phyloP scores from a whole-genome alignment of 1,140 invertebrate species.

The Saccostrea cuccullata region DNA sequence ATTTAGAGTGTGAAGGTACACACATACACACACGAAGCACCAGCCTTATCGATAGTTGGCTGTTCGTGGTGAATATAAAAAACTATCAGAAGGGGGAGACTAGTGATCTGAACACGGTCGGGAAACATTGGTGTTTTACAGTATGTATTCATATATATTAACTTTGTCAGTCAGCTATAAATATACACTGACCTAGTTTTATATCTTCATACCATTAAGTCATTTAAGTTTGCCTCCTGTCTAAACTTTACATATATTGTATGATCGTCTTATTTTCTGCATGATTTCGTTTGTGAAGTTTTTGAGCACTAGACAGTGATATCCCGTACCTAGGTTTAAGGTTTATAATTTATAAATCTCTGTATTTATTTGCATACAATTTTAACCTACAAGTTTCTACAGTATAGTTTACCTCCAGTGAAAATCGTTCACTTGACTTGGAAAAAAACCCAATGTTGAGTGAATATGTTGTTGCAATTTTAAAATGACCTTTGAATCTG shows the following conservation, averaged over 20 bases:
- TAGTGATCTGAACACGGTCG: neutral
- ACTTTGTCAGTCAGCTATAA: neutral
- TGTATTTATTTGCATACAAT: slow-evolving; percentile 25
- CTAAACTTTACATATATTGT: slow-evolving; percentile 11
- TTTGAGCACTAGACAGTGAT: neutral
- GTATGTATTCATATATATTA: neutral
- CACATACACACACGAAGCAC: neutral
- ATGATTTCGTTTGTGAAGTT: slow-evolving; percentile 21
- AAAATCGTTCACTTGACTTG: slow-evolving; percentile 2
- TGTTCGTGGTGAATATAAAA: neutral
- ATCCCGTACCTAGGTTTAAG: neutral
- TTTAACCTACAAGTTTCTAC: neutral
- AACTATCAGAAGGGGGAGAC: neutral
- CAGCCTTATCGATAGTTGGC: slow-evolving; percentile 16
- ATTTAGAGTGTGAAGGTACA: neutral
- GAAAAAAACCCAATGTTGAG: slow-evolving; percentile 8
- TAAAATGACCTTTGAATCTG: neutral
- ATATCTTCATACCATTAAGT: neutral
- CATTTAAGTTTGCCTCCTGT: slow-evolving; percentile 17
- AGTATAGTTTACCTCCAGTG: slow-evolving; percentile 16
- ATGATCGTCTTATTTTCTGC: slow-evolving; percentile 16
- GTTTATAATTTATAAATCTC: slow-evolving; percentile 3
- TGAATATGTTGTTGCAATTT: neutral
- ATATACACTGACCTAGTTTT: slow-evolving; percentile 16
- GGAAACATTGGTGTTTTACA: neutral